These are phyloP conservation scores for Marmota monax DNA, from an alignment of 2,113 vertebrate species.

Conservation along the genomic window DNA sequence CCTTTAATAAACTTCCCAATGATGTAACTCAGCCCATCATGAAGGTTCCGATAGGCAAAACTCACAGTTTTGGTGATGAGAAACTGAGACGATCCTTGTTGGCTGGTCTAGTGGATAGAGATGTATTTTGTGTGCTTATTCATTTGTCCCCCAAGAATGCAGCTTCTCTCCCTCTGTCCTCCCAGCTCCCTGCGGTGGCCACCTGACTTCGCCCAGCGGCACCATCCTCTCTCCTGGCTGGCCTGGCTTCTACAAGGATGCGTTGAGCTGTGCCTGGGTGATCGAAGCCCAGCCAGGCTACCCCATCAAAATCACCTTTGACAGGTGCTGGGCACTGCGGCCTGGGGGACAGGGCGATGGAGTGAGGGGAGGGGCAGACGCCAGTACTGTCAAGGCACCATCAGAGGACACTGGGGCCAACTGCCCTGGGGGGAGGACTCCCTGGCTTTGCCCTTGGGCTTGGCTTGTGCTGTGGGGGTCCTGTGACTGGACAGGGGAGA, in stretches of 20 bases:
- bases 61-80: no score
- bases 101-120: conserved; percentile 50
- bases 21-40: not conserved
- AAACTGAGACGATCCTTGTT: conserved; percentile 53
- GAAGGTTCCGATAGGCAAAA: conserved; percentile 39
- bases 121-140: conserved; percentile 2
- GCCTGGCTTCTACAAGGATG: conserved; percentile 99
- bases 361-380: no score
- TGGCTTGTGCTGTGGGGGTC: not conserved
- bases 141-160: conserved; percentile 7
- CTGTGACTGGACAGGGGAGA: not conserved
- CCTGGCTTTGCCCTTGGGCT: not conserved
- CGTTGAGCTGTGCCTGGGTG: conserved; percentile 98
- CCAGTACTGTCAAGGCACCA: not conserved
- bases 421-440: not conserved
- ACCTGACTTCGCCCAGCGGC: conserved; percentile 95
- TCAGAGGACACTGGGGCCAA: not conserved
- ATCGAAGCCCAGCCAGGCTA: conserved; percentile 98
- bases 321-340: conserved; percentile 90
- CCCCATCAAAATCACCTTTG: conserved; percentile 99
- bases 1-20: conserved; percentile 54
- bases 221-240: conserved; percentile 99
- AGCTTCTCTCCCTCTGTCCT: conserved; percentile 10
- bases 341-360: not conserved
- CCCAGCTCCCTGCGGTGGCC: conserved; percentile 97